phyloP scores from a whole-genome alignment of 2,797 vertebrate genomes.

The Rhinichthys osculus region DNA sequence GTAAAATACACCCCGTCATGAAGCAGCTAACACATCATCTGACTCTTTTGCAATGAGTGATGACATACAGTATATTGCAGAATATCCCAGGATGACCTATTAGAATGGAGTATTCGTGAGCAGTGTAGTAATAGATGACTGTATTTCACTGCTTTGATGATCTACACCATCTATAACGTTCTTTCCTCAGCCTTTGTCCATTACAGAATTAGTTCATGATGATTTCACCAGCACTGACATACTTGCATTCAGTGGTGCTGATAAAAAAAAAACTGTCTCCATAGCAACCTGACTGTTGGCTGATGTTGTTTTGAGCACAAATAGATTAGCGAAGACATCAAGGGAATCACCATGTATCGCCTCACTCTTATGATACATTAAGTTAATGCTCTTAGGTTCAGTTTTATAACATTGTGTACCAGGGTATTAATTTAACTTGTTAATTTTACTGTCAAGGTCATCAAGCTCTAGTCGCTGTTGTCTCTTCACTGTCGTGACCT shows the following conservation, averaged over 20 bases:
- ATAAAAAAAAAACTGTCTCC: slow-evolving; percentile 51
- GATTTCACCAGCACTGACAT: slow-evolving; percentile 48
- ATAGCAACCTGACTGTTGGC: slow-evolving; percentile 57
- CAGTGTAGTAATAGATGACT: neutral
- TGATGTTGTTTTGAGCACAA: slow-evolving; percentile 58
- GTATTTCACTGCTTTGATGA: neutral
- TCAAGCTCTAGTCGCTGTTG: neutral
- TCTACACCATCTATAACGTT: neutral
- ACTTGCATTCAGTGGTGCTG: slow-evolving; percentile 52
- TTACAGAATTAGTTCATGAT: slow-evolving; percentile 31
- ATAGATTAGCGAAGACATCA: slow-evolving; percentile 38
- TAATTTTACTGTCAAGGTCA: slow-evolving; percentile 25
- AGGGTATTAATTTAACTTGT: slow-evolving; percentile 15
- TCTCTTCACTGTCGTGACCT: slow-evolving; percentile 19
- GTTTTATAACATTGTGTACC: slow-evolving; percentile 16
- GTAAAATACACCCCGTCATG: neutral
- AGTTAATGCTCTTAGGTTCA: slow-evolving; percentile 3
- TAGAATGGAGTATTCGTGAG: neutral
- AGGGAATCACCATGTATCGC: slow-evolving; percentile 43
- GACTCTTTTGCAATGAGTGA: neutral
- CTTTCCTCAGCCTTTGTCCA: slow-evolving; percentile 17
- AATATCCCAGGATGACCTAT: neutral
- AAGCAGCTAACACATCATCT: neutral
- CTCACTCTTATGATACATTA: slow-evolving; percentile 12
- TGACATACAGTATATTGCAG: neutral